Conservation (phyloP, 92 coral and sea anemone genomes). For the Epizoanthus scotinus region DNA sequence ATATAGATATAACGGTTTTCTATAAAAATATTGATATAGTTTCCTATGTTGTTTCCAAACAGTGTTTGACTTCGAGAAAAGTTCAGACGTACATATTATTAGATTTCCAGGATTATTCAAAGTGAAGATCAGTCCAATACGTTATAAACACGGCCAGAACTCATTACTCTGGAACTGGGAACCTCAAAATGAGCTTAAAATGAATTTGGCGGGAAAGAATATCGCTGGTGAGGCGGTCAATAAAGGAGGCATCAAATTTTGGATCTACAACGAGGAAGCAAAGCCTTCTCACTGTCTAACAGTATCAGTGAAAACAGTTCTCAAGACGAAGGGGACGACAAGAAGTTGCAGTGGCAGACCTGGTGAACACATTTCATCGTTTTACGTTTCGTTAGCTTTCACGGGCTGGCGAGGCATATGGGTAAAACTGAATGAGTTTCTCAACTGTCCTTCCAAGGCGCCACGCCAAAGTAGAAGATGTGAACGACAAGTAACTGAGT, state of each 20-base stretch:
- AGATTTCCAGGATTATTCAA: neutral
- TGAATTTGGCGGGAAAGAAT: neutral
- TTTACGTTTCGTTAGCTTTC: constrained; percentile 35
- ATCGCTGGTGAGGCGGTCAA: neutral
- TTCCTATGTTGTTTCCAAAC: neutral
- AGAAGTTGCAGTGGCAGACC: no score
- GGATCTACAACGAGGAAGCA: constrained; percentile 52
- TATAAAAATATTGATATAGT: no score
- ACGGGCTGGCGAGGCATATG: constrained; percentile 48
- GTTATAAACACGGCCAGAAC: constrained; percentile 12
- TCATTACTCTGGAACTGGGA: constrained; percentile 25
- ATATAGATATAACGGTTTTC: no score
- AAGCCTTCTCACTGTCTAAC: constrained; percentile 3
- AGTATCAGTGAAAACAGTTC: neutral
- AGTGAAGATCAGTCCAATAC: neutral
- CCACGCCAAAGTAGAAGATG: neutral
- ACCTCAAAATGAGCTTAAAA: neutral
- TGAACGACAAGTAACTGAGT: neutral
- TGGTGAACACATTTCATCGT: neutral
- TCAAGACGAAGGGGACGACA: neutral
- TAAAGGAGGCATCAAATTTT: constrained; percentile 57
- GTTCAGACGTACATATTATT: neutral
- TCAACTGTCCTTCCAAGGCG: neutral
- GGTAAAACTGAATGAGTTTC: constrained; percentile 10
- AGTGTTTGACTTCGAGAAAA: neutral